Evolutionary conservation across 1,140 invertebrate species (phyloP).

Genomic region (Ceratosolen fusciceps): DNA sequence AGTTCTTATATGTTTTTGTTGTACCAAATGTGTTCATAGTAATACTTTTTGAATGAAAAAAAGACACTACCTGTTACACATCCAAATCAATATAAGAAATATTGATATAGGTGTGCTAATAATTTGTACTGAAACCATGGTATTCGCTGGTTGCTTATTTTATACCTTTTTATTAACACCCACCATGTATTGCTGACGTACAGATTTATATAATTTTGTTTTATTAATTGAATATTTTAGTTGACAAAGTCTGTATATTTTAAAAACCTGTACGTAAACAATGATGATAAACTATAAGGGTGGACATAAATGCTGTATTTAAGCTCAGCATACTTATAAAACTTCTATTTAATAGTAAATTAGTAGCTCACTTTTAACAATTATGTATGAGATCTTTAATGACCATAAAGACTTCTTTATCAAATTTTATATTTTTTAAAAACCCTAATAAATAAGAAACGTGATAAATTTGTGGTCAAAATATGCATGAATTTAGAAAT

Average conservation of each 20-base stretch:
- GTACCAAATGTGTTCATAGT: no score
- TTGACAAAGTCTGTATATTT: neutral
- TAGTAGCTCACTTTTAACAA: constrained; percentile 73
- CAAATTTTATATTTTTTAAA: constrained; percentile 22
- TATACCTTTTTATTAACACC: constrained; percentile 64
- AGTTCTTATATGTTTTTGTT: no score
- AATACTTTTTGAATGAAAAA: constrained; percentile 68
- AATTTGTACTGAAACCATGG: constrained; percentile 71
- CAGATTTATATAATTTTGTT: constrained; percentile 49
- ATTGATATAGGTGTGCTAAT: constrained; percentile 70
- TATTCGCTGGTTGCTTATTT: constrained; percentile 72
- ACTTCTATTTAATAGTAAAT: constrained; percentile 69
- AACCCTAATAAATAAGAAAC: neutral
- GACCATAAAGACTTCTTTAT: constrained; percentile 64
- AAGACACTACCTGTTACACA: constrained; percentile 67
- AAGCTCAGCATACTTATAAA: constrained; percentile 70
- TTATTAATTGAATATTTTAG: constrained; percentile 14
- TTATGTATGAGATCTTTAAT: constrained; percentile 69
- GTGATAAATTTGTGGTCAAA: constrained; percentile 47
- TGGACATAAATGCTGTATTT: constrained; percentile 71
- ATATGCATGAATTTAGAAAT: constrained; percentile 39
- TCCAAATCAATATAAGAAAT: constrained; percentile 71
- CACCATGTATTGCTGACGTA: constrained; percentile 54
- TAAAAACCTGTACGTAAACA: constrained; percentile 54
- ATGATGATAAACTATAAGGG: constrained; percentile 56